A percentile compares a stretch with the other conserved stretches of the same genome.
Conservation (phyloP, 2,888 invertebrate genomes). For the Sarcophaga rosellei region DNA sequence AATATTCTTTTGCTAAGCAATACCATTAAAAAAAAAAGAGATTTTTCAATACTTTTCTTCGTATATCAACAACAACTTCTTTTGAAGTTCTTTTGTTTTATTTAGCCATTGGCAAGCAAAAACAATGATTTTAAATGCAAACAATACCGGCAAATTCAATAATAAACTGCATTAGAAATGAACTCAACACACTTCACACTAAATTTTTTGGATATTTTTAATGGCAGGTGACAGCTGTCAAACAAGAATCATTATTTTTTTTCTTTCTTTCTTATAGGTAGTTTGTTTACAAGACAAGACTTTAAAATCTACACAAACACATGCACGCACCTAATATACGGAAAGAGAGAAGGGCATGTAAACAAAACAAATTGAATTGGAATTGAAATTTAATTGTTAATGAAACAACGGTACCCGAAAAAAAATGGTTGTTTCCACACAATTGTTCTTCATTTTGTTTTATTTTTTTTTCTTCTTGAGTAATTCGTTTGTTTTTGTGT, state of each 20-base stretch:
- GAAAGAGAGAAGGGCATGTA: background rate
- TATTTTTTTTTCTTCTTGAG: background rate
- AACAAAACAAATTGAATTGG: constrained; percentile 4
- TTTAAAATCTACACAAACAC: constrained; percentile 9
- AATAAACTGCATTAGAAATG: background rate
- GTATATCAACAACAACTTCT: background rate
- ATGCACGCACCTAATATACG: background rate
- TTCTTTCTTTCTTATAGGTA: background rate
- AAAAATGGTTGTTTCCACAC: background rate
- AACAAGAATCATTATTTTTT: background rate
- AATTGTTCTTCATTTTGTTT: background rate
- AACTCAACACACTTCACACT: background rate
- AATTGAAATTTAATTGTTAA: background rate
- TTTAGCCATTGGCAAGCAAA: background rate
- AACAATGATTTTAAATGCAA: background rate
- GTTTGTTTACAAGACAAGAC: background rate
- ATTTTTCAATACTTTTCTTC: background rate
- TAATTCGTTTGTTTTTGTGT: background rate
- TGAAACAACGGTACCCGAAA: background rate
- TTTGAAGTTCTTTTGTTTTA: background rate
- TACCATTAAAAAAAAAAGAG: background rate
- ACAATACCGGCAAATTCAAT: background rate
- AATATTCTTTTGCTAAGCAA: too few relatives aligned
- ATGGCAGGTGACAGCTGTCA: background rate
- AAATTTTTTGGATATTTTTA: background rate